phyloP scores from a whole-genome alignment of 1,140 invertebrate species.

The Papilio helenus region DNA sequence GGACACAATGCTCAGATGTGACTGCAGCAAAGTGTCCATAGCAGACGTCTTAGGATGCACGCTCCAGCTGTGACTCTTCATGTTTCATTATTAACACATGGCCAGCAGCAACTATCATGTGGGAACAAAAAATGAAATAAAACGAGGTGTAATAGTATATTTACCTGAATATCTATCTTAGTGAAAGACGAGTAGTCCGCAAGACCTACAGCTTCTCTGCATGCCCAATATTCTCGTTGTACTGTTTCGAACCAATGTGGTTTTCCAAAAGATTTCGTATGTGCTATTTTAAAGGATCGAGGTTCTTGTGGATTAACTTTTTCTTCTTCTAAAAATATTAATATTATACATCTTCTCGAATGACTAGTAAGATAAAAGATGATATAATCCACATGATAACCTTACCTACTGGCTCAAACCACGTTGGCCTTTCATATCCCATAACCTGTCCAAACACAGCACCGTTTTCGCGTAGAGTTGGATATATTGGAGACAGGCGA shows the following conservation, averaged over 20 bases:
- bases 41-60: not conserved
- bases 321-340: conserved; percentile 51
- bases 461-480: conserved; percentile 94
- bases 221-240: conserved; percentile 95
- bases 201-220: conserved; percentile 95
- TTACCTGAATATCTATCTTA: conserved; percentile 97
- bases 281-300: conserved; percentile 85
- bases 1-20: not conserved
- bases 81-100: not conserved
- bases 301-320: conserved; percentile 52
- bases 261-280: conserved; percentile 92
- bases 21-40: not conserved
- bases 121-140: not conserved
- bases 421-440: conserved; percentile 98
- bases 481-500: conserved; percentile 98
- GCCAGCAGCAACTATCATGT: not conserved
- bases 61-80: not conserved
- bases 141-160: conserved; percentile 41
- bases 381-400: conserved; percentile 28
- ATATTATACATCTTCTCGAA: not conserved
- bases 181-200: conserved; percentile 99
- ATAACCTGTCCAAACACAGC: conserved; percentile 99
- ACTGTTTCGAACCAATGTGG: conserved; percentile 97
- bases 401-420: conserved; percentile 90
- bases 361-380: not conserved